These are phyloP conservation scores for Drosophila leonis DNA, from an alignment of 2,888 invertebrate species.

Conservation along the genomic window DNA sequence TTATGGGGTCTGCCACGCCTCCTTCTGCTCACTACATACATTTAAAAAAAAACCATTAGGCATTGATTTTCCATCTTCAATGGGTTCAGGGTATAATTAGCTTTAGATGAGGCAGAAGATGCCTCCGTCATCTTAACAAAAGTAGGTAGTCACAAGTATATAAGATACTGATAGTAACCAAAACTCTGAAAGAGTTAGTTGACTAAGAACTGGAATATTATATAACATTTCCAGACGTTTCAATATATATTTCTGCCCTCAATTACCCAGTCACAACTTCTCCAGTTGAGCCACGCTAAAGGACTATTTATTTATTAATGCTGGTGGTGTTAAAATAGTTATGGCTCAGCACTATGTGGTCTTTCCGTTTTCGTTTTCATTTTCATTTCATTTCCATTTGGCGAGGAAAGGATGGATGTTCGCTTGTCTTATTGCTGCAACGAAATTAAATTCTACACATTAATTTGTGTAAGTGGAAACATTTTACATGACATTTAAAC, in stretches of 20 bases:
- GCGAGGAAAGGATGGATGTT: slow-evolving; percentile 11
- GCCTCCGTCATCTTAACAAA: neutral
- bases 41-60: too few species aligned
- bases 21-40: too few species aligned
- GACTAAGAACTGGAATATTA: neutral
- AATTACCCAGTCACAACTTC: neutral
- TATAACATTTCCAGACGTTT: neutral
- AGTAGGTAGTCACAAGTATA: neutral
- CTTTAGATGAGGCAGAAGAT: neutral
- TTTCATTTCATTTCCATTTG: neutral
- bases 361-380: neutral
- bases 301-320: slow-evolving; percentile 36
- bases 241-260: neutral
- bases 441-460: slow-evolving; percentile 79
- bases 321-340: slow-evolving; percentile 38
- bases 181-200: too few species aligned
- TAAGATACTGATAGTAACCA: too few species aligned
- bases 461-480: slow-evolving; percentile 82
- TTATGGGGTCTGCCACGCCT: too few species aligned
- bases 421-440: slow-evolving; percentile 55
- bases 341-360: slow-evolving; percentile 12
- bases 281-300: neutral
- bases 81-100: too few species aligned
- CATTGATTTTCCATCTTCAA: too few species aligned
- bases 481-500: slow-evolving; percentile 82